Evolutionary conservation across 2,113 vertebrate species (phyloP).

Genomic region (Pagrus major): DNA sequence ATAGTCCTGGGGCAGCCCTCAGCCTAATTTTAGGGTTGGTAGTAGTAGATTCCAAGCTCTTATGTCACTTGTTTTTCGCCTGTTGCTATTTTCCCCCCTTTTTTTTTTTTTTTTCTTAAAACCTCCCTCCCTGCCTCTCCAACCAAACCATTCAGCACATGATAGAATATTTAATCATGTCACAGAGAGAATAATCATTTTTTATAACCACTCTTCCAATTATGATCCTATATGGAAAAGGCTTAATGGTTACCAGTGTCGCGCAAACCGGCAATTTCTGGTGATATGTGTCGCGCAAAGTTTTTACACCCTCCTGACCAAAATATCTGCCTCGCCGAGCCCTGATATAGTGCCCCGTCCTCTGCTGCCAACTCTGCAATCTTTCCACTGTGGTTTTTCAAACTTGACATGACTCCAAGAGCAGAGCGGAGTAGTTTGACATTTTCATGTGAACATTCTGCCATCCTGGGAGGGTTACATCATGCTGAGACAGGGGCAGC

Average conservation of each 20-base stretch:
- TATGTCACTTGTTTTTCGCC: constrained; percentile 80
- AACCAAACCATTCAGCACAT: constrained; percentile 57
- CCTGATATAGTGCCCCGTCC: constrained; percentile 45
- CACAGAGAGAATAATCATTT: constrained; percentile 42
- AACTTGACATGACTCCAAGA: constrained; percentile 56
- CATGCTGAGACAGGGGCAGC: constrained; percentile 40
- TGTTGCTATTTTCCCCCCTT: constrained; percentile 61
- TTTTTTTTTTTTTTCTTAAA: background rate
- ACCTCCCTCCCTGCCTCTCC: constrained; percentile 6
- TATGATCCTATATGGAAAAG: constrained; percentile 51
- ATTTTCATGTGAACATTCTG: constrained; percentile 61
- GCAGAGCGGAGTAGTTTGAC: constrained; percentile 49
- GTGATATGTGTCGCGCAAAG: constrained; percentile 49
- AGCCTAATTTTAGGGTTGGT: constrained; percentile 79
- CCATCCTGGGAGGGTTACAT: constrained; percentile 58
- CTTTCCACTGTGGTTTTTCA: constrained; percentile 62
- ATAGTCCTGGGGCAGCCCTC: constrained; percentile 69
- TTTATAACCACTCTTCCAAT: constrained; percentile 40
- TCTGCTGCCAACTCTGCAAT: constrained; percentile 59
- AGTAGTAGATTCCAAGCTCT: constrained; percentile 80
- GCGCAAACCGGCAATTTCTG: constrained; percentile 65
- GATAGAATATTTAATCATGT: constrained; percentile 49
- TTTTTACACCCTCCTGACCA: constrained; percentile 65
- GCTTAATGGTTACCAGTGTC: constrained; percentile 52
- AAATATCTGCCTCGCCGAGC: constrained; percentile 61